These are phyloP conservation scores for Colletes latitarsis DNA, from an alignment of 1,140 invertebrate genomes.

Conservation along the genomic window DNA sequence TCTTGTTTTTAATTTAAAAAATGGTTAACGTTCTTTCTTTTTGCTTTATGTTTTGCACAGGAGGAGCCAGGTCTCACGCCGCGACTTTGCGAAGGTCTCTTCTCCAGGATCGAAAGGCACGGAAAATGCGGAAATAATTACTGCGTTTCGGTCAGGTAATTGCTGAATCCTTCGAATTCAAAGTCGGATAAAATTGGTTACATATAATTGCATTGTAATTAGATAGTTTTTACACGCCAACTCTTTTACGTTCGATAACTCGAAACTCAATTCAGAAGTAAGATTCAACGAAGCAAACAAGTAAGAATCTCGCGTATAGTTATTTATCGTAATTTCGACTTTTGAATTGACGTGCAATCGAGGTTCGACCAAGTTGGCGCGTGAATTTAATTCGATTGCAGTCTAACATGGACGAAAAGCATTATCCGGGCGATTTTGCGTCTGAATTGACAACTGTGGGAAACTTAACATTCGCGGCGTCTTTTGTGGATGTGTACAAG, in stretches of 20 bases:
- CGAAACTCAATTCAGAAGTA: no score
- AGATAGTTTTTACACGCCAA: no score
- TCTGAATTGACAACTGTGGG: conserved; percentile 72
- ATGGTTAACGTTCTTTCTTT: neutral
- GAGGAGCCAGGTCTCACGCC: conserved; percentile 82
- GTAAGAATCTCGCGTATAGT: no score
- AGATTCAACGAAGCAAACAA: no score
- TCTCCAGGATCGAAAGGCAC: conserved; percentile 70
- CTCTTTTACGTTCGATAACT: no score
- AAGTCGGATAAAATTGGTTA: neutral
- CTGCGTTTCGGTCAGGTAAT: conserved; percentile 70
- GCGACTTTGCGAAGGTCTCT: conserved; percentile 80
- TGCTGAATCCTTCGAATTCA: no score
- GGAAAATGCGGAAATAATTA: conserved; percentile 50
- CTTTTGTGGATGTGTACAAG: conserved; percentile 21
- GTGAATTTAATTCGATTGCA: conserved; percentile 34
- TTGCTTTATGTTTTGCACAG: conserved; percentile 49
- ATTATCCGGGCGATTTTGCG: conserved; percentile 49
- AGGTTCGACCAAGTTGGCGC: neutral
- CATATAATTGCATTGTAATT: no score
- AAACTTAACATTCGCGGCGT: conserved; percentile 59
- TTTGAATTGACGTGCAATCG: no score
- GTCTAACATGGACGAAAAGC: conserved; percentile 33
- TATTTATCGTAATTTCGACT: no score
- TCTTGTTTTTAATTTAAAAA: no score